phyloP scores from a whole-genome alignment of 2,113 vertebrate species.

The Aegotheles bennettii region DNA sequence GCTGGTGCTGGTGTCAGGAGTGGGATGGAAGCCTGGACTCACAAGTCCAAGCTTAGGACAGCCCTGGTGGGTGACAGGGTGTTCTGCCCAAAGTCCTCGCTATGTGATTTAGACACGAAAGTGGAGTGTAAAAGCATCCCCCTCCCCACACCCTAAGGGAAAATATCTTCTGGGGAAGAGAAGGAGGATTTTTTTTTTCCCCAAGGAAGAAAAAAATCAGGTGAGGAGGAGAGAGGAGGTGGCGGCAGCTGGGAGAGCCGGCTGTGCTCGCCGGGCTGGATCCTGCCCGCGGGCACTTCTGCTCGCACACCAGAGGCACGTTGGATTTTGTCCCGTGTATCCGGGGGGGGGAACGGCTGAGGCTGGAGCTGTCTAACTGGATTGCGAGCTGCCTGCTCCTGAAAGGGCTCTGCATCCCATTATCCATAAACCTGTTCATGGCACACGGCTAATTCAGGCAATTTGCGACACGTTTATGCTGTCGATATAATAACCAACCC shows the following conservation, averaged over 20 bases:
- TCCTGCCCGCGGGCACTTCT: background rate
- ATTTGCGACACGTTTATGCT: conserved; percentile 23
- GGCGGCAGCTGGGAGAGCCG: background rate
- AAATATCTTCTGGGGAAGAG: background rate
- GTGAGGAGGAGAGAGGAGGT: background rate
- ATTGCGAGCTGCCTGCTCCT: background rate
- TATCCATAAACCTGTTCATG: conserved; percentile 49
- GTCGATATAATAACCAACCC: background rate
- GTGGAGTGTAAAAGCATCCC: background rate
- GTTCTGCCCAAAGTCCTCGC: background rate
- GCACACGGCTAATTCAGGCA: conserved; percentile 41
- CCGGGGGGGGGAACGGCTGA: background rate
- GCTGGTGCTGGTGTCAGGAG: background rate
- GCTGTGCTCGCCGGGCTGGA: background rate
- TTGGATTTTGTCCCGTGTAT: background rate
- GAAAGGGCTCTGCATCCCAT: conserved; percentile 43
- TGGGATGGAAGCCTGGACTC: too few relatives aligned
- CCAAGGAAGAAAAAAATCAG: background rate
- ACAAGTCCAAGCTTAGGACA: background rate
- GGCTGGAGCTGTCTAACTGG: background rate
- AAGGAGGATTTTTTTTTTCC: background rate
- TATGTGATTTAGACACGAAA: background rate
- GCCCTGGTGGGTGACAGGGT: background rate
- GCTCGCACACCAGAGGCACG: background rate
- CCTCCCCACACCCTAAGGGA: background rate